phyloP scores from a whole-genome alignment of 2,888 invertebrate genomes.

The Hyposoter didymator region DNA sequence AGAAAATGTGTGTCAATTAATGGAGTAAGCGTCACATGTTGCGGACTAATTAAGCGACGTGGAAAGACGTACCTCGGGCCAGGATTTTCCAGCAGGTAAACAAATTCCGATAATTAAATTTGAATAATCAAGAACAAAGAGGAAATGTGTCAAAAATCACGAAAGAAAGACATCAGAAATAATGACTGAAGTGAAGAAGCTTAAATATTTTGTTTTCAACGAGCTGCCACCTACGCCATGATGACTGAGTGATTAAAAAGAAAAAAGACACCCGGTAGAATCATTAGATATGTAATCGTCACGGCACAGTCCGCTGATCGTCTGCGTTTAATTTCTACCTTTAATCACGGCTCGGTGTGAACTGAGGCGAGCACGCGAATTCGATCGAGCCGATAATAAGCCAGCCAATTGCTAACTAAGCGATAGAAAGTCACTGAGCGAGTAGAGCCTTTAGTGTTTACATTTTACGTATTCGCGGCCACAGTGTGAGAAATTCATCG shows the following conservation, averaged over 20 bases:
- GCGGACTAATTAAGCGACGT: neutral
- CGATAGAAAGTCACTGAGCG: conserved; percentile 73
- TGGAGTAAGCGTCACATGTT: neutral
- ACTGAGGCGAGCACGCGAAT: conserved; percentile 73
- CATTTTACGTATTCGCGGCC: conserved; percentile 67
- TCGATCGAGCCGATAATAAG: conserved; percentile 76
- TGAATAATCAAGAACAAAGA: neutral
- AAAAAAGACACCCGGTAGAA: conserved; percentile 70
- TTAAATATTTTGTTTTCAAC: neutral
- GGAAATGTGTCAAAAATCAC: neutral
- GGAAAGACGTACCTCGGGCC: neutral
- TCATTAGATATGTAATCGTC: conserved; percentile 73
- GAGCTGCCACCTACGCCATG: neutral
- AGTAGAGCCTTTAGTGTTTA: conserved; percentile 40
- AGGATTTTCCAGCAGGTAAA: neutral
- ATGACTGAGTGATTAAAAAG: neutral
- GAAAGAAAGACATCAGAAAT: neutral
- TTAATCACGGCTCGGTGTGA: conserved; percentile 44
- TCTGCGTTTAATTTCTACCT: conserved; percentile 35
- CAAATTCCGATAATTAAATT: neutral
- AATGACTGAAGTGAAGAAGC: neutral
- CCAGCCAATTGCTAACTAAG: conserved; percentile 70
- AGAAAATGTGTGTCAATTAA: conserved; percentile 1
- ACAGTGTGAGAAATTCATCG: conserved; percentile 34
- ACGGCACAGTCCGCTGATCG: conserved; percentile 65